Evolutionary conservation across 2,888 invertebrate species (phyloP).

Genomic region (Spodoptera exigua): DNA sequence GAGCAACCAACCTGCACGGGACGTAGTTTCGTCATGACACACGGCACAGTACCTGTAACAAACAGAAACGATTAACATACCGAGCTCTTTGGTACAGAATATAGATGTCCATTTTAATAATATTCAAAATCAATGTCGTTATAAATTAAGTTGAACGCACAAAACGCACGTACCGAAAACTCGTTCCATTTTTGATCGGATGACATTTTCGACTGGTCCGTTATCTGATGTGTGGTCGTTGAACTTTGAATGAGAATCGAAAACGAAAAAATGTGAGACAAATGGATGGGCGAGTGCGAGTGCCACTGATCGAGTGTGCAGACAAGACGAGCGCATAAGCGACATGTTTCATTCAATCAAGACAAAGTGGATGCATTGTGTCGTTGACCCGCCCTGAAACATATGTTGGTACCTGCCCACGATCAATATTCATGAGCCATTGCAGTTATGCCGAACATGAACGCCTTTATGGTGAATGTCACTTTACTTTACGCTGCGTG

Average conservation of each 20-base stretch:
- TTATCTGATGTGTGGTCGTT: constrained; percentile 68
- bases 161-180: constrained; percentile 62
- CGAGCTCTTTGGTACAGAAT: constrained; percentile 51
- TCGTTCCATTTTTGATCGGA: constrained; percentile 66
- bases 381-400: constrained; percentile 67
- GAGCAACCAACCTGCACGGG: constrained; percentile 76
- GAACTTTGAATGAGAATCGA: constrained; percentile 63
- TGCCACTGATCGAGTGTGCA: constrained; percentile 54
- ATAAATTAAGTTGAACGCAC: constrained; percentile 60
- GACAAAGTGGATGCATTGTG: constrained; percentile 72
- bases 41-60: constrained; percentile 74
- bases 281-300: constrained; percentile 33
- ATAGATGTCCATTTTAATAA: constrained; percentile 58
- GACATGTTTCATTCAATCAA: constrained; percentile 80
- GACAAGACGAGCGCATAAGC: constrained; percentile 57
- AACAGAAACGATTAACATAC: constrained; percentile 62
- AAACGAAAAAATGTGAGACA: constrained; percentile 64
- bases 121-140: constrained; percentile 65
- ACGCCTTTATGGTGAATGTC: constrained; percentile 58
- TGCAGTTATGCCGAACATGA: constrained; percentile 60
- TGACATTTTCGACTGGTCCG: constrained; percentile 64
- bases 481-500: constrained; percentile 58
- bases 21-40: constrained; percentile 60
- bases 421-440: constrained; percentile 68
- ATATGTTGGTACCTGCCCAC: constrained; percentile 62